A percentile compares a stretch with the other conserved stretches of the same genome.
Evolutionary conservation across 2,113 vertebrate genomes (phyloP).

Genomic region (Corvus hawaiiensis): DNA sequence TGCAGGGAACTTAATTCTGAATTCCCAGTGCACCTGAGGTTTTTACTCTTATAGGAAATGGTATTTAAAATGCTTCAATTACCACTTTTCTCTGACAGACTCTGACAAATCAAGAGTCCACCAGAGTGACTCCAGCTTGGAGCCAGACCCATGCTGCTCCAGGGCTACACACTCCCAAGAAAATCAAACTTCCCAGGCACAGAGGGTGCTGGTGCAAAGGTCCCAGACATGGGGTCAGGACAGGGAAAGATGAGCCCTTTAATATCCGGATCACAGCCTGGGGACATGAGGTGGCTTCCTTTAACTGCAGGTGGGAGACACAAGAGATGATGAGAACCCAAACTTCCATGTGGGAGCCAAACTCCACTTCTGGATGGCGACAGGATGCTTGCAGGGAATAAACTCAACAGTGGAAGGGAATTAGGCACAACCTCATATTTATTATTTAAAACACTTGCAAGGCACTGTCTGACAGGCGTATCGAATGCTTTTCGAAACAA

Average conservation of each 20-base stretch:
- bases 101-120: neutral
- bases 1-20: constrained; percentile 36
- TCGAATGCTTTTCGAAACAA: neutral
- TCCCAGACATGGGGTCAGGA: neutral
- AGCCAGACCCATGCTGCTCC: neutral
- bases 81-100: neutral
- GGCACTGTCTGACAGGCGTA: neutral
- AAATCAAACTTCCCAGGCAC: neutral
- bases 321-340: neutral
- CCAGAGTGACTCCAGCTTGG: neutral
- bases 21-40: neutral
- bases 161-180: neutral
- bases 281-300: neutral
- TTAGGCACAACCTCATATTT: neutral
- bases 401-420: neutral
- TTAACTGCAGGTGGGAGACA: neutral
- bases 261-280: neutral
- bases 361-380: neutral
- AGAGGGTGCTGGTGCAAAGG: neutral
- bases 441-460: neutral
- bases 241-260: neutral
- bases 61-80: neutral
- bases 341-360: neutral
- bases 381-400: neutral
- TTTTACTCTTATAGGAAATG: neutral